phyloP scores from a whole-genome alignment of 2,888 invertebrate genomes.

The Caenorhabditis macrosperma region DNA sequence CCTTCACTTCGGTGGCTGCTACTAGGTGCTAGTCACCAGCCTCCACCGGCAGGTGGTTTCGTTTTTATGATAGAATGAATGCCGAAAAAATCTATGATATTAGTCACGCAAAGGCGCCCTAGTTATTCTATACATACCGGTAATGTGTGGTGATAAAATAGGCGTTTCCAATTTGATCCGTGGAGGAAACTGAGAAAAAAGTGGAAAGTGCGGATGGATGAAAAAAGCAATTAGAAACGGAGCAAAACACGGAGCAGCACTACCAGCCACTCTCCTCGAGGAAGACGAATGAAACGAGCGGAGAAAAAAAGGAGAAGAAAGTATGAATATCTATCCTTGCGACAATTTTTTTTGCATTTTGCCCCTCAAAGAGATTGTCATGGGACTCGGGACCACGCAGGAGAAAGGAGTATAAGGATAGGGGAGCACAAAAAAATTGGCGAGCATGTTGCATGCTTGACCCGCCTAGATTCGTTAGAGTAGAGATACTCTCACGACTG shows the following conservation, averaged over 20 bases:
- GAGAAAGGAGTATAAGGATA: slow-evolving; percentile 27
- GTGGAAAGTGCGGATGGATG: neutral
- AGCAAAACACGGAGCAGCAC: neutral
- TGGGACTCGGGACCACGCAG: slow-evolving; percentile 26
- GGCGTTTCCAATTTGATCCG: neutral
- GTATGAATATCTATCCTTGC: slow-evolving; percentile 43
- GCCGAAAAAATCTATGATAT: neutral
- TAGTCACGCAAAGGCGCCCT: neutral
- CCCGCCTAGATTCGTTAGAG: slow-evolving; percentile 46
- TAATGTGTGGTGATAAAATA: neutral
- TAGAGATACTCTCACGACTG: slow-evolving; percentile 3
- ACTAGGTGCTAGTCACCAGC: too few species aligned
- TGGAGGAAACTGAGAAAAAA: neutral
- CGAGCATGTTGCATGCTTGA: slow-evolving; percentile 45
- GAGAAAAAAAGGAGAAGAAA: slow-evolving; percentile 7
- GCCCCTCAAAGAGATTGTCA: slow-evolving; percentile 32
- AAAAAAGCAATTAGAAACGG: neutral
- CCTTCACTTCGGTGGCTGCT: neutral
- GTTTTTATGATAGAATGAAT: neutral
- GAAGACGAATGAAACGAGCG: slow-evolving; percentile 29
- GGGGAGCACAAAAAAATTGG: slow-evolving; percentile 41
- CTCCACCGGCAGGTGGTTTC: neutral
- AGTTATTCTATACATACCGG: neutral
- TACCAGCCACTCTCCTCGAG: neutral
- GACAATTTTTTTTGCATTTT: slow-evolving; percentile 23